Base-by-base conservation (phyloP, 64 coral and sea anemone genomes). In the Pachyseris speciosa region DNA sequence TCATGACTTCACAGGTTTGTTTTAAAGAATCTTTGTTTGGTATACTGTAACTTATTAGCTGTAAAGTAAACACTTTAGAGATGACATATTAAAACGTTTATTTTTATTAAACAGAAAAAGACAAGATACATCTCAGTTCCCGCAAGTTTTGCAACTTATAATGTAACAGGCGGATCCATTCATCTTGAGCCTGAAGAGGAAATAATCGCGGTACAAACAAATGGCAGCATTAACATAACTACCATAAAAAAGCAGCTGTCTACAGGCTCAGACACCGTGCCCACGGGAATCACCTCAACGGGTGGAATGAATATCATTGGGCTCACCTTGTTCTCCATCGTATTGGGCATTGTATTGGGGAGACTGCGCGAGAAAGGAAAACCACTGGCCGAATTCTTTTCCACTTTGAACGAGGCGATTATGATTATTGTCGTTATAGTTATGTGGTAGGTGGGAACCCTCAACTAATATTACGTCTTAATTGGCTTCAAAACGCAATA, bases 381-480 rank as follows among this genome's bases (percentile, higher is more conserved):
- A 34, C 92, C 86, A 25, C 67, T 94, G 1, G 84, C 51, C 48
- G 40, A 20, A 9, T 94, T 89, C 59, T 94, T 94, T 16, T 36
- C 53, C 1, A 50, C 77, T 16, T 29, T 94, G 3, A 83, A 89
- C 10, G 92, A 90, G 72, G 86, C 89, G 28, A 78, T 88, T 10
- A 84, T 94, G 78, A 48, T 53, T 29, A 45, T 94, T 77, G 92
- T 94, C n/a, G 72, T 61, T 27, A 29, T 94, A n/a, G 59, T 94
- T 58, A 94, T 89, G 67, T 94, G 92, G 92, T 94, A 67, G 77
- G 84, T 75, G 41, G 13, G n/a, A n/a, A n/a, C n/a, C n/a, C n/a
- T n/a, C n/a, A n/a, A n/a, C n/a, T n/a, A n/a, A n/a, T n/a, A n/a
- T n/a, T n/a, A n/a, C n/a, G n/a, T n/a, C n/a, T n/a, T n/a, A n/a